These are phyloP conservation scores for Heliconius eleuchia DNA, from an alignment of 1,140 invertebrate genomes.

Conservation along the genomic window DNA sequence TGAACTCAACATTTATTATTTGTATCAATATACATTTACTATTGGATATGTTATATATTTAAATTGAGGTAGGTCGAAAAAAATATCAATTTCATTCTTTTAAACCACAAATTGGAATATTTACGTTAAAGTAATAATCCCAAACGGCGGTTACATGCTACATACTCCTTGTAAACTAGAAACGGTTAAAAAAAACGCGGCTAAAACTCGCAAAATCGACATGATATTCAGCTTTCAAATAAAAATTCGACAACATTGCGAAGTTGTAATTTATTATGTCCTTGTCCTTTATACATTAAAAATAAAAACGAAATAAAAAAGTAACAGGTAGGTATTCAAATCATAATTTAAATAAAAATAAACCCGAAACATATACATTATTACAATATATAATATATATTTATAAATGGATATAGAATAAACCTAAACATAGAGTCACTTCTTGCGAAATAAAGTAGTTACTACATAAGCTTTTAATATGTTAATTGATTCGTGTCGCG, in stretches of 20 bases:
- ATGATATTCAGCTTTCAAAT: constrained; percentile 2
- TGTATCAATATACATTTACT: too few relatives aligned
- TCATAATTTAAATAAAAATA: not conserved
- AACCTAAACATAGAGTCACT: not conserved
- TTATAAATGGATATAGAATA: not conserved
- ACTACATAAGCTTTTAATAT: constrained; percentile 15
- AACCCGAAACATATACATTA: not conserved
- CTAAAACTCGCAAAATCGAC: not conserved
- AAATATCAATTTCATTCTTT: too few relatives aligned
- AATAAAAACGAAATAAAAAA: not conserved
- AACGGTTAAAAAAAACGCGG: not conserved
- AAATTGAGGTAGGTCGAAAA: too few relatives aligned
- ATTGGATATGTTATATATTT: too few relatives aligned
- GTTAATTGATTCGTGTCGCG: constrained; percentile 13
- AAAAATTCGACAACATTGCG: not conserved
- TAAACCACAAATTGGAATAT: too few relatives aligned
- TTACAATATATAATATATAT: too few relatives aligned
- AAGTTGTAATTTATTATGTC: not conserved
- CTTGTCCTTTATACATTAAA: not conserved
- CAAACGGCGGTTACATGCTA: too few relatives aligned
- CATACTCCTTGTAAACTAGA: too few relatives aligned
- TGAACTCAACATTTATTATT: too few relatives aligned
- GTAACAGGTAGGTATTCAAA: not conserved
- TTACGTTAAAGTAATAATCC: too few relatives aligned
- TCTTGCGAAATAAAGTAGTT: not conserved